A percentile compares a stretch with the other conserved stretches of the same genome.
Conservation (phyloP, 2,888 invertebrate species). For the Spodoptera exigua region DNA sequence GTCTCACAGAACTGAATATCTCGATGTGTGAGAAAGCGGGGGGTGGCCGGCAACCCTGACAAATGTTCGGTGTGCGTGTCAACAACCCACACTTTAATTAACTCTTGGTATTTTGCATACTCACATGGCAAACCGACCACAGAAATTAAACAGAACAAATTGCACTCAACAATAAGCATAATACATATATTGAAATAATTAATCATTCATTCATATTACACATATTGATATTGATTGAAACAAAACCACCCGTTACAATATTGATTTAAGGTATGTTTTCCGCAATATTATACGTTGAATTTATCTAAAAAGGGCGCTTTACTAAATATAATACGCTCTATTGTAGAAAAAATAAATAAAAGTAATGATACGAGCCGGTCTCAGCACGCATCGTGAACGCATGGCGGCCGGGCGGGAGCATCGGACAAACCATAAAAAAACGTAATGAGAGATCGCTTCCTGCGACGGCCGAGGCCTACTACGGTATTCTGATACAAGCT, state of each 20-base stretch:
- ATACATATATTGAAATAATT: not conserved
- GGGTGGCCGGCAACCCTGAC: slow-evolving; percentile 4
- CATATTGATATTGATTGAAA: too few relatives aligned
- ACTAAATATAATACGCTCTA: slow-evolving; percentile 53
- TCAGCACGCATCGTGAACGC: slow-evolving; percentile 63
- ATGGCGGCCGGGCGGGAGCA: slow-evolving; percentile 74
- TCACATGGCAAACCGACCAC: slow-evolving; percentile 9
- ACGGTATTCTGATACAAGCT: slow-evolving; percentile 60
- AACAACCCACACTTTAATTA: not conserved
- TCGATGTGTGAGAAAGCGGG: slow-evolving; percentile 4
- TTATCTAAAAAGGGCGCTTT: slow-evolving; percentile 3
- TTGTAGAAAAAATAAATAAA: slow-evolving; percentile 56
- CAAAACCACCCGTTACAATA: too few relatives aligned
- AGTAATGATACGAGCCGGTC: slow-evolving; percentile 65
- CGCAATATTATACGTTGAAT: slow-evolving; percentile 1
- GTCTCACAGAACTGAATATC: slow-evolving; percentile 13
- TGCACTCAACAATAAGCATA: not conserved
- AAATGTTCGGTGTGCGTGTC: not conserved
- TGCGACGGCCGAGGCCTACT: slow-evolving; percentile 75
- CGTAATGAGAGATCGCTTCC: slow-evolving; percentile 88
- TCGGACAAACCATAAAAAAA: slow-evolving; percentile 85
- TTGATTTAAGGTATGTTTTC: slow-evolving; percentile 5
- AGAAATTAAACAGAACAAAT: not conserved
- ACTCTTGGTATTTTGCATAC: not conserved
- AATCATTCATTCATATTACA: not conserved